These are phyloP conservation scores for Syrista parreyssii DNA, from an alignment of 2,888 invertebrate species.

Conservation along the genomic window DNA sequence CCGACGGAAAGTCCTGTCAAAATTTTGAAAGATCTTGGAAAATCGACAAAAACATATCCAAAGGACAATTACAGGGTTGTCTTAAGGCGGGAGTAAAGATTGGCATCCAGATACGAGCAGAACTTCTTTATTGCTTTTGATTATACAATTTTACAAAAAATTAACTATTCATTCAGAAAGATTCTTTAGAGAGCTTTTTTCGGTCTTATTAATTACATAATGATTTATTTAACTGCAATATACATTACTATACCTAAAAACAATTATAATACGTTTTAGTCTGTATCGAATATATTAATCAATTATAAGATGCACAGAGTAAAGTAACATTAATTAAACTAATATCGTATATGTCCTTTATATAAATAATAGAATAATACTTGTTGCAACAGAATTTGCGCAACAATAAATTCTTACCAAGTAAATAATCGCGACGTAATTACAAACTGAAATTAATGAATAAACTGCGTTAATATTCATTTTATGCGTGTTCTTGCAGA, in stretches of 20 bases:
- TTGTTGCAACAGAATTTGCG: background rate
- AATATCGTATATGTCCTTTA: background rate
- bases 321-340: background rate
- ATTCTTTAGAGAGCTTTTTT: no score
- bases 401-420: background rate
- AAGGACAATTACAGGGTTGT: background rate
- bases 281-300: background rate
- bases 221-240: background rate
- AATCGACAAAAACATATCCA: background rate
- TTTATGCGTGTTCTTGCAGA: background rate
- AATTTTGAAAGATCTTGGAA: background rate
- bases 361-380: background rate
- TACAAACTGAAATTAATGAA: background rate
- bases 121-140: background rate
- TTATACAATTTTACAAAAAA: background rate
- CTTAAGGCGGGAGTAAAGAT: background rate
- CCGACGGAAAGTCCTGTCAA: background rate
- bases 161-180: background rate
- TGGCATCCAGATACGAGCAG: background rate
- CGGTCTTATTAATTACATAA: background rate
- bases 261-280: background rate
- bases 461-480: background rate
- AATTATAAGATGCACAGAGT: background rate
- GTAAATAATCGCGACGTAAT: background rate
- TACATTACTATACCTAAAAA: background rate